These are phyloP conservation scores for Malurus cyaneus DNA, from an alignment of 2,113 vertebrate species.

Conservation along the genomic window DNA sequence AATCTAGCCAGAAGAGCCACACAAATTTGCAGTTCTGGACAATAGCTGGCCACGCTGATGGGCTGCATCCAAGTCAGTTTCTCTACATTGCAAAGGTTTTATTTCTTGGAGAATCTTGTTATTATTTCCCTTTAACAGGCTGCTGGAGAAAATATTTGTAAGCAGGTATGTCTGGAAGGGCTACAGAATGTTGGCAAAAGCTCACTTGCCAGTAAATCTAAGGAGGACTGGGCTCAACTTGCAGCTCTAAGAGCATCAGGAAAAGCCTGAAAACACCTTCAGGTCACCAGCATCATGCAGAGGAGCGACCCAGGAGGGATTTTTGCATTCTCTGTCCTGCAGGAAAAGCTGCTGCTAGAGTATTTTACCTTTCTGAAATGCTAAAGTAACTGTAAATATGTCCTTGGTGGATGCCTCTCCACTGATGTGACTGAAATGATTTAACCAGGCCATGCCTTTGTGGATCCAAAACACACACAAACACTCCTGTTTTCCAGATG, in stretches of 20 bases:
- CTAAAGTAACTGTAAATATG: background rate
- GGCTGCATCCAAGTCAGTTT: background rate
- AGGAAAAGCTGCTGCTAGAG: background rate
- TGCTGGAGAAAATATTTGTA: background rate
- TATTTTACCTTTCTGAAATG: background rate
- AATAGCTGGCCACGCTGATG: background rate
- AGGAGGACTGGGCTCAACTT: background rate
- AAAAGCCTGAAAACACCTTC: background rate
- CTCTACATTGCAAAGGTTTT: background rate
- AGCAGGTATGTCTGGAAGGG: background rate
- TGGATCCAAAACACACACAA: background rate
- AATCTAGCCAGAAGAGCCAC: background rate
- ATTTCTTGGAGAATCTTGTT: background rate
- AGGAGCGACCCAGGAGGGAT: accelerated
- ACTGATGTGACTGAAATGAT: background rate
- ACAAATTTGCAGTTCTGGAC: background rate
- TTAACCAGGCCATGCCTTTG: background rate
- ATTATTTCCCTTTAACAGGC: background rate
- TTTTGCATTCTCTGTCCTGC: background rate
- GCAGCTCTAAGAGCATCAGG: background rate
- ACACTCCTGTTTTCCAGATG: background rate
- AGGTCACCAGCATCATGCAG: background rate
- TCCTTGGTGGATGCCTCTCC: background rate
- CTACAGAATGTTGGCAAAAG: background rate
- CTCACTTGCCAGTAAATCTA: background rate